Percentiles rank a stretch among this genome's conserved stretches.
These are phyloP conservation scores for Pleuronectes platessa DNA, from an alignment of 2,113 vertebrate species.

Conservation along the genomic window DNA sequence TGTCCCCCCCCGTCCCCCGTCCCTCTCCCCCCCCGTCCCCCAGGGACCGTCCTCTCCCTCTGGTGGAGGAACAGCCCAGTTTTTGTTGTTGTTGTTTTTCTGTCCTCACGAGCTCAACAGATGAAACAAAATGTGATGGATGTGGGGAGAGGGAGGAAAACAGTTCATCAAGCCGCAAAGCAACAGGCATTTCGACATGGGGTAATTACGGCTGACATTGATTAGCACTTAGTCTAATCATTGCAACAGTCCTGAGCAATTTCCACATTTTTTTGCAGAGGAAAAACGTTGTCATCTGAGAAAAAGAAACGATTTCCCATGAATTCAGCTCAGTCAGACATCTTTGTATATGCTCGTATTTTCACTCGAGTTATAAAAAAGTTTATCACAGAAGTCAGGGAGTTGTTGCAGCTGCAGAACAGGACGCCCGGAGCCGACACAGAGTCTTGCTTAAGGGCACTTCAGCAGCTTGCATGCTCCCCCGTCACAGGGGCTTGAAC, in stretches of 20 bases:
- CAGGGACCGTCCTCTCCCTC: conserved; percentile 53
- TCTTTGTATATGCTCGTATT: background rate
- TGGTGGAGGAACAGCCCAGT: conserved; percentile 42
- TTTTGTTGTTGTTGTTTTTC: background rate
- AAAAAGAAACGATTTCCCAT: background rate
- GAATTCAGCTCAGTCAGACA: conserved; percentile 9
- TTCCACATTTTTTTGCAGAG: conserved; percentile 43
- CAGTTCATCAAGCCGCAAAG: conserved; percentile 53
- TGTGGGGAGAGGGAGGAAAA: conserved; percentile 43
- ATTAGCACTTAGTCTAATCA: conserved; percentile 61
- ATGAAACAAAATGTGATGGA: conserved; percentile 63
- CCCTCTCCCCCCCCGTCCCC: conserved; percentile 50
- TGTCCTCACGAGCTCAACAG: conserved; percentile 36
- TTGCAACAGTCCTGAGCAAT: conserved; percentile 43
- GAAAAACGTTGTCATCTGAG: conserved; percentile 15
- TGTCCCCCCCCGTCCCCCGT: conserved; percentile 51
- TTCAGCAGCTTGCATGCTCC: conserved; percentile 12
- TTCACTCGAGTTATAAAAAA: conserved; percentile 39
- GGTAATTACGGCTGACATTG: conserved; percentile 63
- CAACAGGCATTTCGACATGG: conserved; percentile 50
- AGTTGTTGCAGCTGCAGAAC: conserved; percentile 14
- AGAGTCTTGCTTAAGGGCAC: conserved; percentile 34
- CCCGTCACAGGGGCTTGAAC: conserved; percentile 14
- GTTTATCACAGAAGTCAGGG: conserved; percentile 28
- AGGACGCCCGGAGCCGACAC: conserved; percentile 22